These are phyloP conservation scores for Sialis lutaria DNA, from an alignment of 2,888 invertebrate species.

Conservation along the genomic window DNA sequence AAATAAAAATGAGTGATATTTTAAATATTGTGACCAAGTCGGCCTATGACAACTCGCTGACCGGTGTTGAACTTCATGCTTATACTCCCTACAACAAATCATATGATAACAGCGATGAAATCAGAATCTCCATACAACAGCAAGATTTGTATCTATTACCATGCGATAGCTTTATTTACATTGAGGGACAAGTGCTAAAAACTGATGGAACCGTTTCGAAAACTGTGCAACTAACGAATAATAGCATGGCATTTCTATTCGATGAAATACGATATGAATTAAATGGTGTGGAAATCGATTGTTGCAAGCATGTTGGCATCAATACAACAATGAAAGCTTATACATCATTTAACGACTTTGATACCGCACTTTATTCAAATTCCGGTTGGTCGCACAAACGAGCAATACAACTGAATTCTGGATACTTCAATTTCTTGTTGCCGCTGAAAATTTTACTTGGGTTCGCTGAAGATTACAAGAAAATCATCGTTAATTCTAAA, in stretches of 20 bases:
- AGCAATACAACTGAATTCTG: not conserved
- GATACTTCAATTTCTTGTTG: not conserved
- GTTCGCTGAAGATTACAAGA: not conserved
- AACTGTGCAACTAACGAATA: no score
- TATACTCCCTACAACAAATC: not conserved
- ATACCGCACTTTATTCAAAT: not conserved
- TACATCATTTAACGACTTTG: not conserved
- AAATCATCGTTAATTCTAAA: not conserved
- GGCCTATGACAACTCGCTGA: constrained; percentile 6
- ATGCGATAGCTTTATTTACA: no score
- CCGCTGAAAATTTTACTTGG: not conserved
- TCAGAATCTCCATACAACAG: constrained; percentile 6
- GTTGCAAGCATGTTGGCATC: not conserved
- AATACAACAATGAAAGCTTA: not conserved
- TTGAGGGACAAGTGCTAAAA: no score
- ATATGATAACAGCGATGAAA: constrained; percentile 10
- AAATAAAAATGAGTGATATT: no score
- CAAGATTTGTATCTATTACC: no score
- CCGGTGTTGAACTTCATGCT: not conserved
- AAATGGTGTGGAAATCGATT: no score
- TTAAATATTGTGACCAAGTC: no score
- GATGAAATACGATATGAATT: no score
- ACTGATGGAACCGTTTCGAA: no score
- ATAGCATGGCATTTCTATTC: no score
- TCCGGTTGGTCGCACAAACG: not conserved